phyloP scores from a whole-genome alignment of 2,797 vertebrate genomes.

The Gymnothorax reevesii region DNA sequence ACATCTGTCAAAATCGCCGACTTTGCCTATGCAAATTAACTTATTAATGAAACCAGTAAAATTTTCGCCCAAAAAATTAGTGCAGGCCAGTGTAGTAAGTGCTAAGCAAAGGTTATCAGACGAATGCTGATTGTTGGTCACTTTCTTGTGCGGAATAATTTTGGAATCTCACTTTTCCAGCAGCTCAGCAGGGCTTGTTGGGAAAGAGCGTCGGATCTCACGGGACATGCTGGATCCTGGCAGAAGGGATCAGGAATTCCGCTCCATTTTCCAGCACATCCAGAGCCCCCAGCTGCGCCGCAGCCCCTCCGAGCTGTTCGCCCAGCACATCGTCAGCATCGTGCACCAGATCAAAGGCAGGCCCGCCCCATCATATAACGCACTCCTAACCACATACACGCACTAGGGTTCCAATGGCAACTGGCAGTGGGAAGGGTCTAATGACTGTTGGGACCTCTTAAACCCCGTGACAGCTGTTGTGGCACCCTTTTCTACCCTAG shows the following conservation, averaged over 20 bases:
- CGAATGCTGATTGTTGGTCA: too few relatives aligned
- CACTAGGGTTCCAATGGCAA: neutral
- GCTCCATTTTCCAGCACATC: constrained; percentile 96
- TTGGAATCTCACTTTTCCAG: constrained; percentile 38
- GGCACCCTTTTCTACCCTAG: neutral
- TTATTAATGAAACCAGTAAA: too few relatives aligned
- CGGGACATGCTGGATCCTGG: constrained; percentile 84
- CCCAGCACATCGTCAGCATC: constrained; percentile 97
- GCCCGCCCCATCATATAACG: constrained; percentile 25
- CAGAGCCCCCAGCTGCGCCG: constrained; percentile 88
- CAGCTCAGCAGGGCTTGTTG: constrained; percentile 79
- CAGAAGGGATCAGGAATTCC: constrained; percentile 93
- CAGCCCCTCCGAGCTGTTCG: constrained; percentile 93
- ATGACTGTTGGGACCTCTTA: neutral
- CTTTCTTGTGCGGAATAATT: neutral
- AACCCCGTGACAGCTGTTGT: neutral
- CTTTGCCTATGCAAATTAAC: too few relatives aligned
- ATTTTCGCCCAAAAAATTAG: too few relatives aligned
- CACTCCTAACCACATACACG: too few relatives aligned
- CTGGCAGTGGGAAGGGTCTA: too few relatives aligned
- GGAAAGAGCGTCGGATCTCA: constrained; percentile 84
- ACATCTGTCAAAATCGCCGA: too few relatives aligned
- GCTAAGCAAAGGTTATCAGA: too few relatives aligned
- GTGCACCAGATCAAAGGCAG: constrained; percentile 98
- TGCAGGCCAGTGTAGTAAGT: too few relatives aligned